Base-by-base conservation (phyloP, 1,140 invertebrate species). In the Aphaenogaster ashmeadi region DNA sequence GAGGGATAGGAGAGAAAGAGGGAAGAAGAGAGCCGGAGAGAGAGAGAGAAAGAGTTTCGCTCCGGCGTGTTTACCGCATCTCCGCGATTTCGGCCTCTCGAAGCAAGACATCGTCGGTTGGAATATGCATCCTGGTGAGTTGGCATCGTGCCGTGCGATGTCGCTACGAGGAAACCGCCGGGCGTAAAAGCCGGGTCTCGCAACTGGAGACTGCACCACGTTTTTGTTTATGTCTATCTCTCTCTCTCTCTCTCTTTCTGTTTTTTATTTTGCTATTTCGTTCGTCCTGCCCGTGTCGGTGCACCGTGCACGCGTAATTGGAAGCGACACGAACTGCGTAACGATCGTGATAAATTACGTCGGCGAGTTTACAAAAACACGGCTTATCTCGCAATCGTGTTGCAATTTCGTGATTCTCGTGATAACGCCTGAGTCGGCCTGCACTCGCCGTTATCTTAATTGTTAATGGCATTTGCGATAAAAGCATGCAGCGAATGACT, bases 1-100 rank as follows among this genome's bases (percentile, higher is more conserved):
- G 9, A n/a, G 21, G 1, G 41, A 69, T 50, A 50, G 50, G 11
- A 3, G 13, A 6, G 0, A 69, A 6, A 27, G 11, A 69, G 38
- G 4, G 13, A 60, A 1, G 21, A 9, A 56, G 11, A 13, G 11
- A 41, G n/a, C n/a, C n/a, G n/a, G n/a, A n/a, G n/a, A n/a, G n/a
- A n/a, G n/a, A n/a, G 11, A 3, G 13, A 6, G 0, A 66, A 18
- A 1, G 18, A 58, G 9, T 41, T 41, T 54, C 47, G n/a, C 36
- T 7, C 54, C 50, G 72, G 56, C 66, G 11, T 91, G 89, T 87
- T 91, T 87, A 87, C 60, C 33, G 77, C 58, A 87, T 79, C 77
- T 88, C 18, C 62, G 87, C 52, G 75, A 74, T 83, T 88, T 36
- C 69, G 74, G 62, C 38, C 88, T 86, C 88, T 83, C 90, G 62